Conservation (phyloP, 35 echinoderm and acorn worm species). For the Lytechinus variegatus region DNA sequence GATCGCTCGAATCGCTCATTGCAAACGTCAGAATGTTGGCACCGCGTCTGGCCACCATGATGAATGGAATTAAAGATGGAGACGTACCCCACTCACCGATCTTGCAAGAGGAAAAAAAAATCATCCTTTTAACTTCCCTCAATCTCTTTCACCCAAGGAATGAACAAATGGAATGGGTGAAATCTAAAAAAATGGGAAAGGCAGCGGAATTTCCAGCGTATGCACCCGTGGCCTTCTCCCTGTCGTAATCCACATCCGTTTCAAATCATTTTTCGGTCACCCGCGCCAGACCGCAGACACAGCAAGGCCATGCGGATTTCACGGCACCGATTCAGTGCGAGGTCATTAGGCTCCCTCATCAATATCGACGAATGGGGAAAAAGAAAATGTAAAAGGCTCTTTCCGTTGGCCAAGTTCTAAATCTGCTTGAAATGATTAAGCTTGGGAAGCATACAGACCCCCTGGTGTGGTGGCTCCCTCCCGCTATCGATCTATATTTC, state of each 20-base stretch:
- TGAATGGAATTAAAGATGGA: constrained; percentile 36
- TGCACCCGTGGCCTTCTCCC: not conserved
- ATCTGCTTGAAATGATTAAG: not conserved
- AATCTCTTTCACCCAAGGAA: not conserved
- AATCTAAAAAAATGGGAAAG: not conserved
- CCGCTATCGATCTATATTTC: not conserved
- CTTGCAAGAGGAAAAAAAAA: not conserved
- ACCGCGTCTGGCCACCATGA: constrained; percentile 24
- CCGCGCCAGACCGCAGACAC: not conserved
- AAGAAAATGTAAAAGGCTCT: not conserved
- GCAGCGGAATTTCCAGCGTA: not conserved
- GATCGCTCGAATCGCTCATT: constrained; percentile 15
- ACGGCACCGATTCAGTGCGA: not conserved
- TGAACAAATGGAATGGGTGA: not conserved
- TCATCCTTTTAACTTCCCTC: not conserved
- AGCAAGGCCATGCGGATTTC: not conserved
- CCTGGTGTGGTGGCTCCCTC: not conserved
- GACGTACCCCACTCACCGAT: not conserved
- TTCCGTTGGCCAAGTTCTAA: not conserved
- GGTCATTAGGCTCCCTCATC: not conserved
- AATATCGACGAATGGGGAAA: not conserved
- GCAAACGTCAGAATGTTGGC: not conserved
- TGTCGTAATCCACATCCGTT: not conserved
- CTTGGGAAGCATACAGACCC: not conserved
- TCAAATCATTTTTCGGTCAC: not conserved